Conservation (phyloP, 2,113 vertebrate species). For the Nerophis lumbriciformis region DNA sequence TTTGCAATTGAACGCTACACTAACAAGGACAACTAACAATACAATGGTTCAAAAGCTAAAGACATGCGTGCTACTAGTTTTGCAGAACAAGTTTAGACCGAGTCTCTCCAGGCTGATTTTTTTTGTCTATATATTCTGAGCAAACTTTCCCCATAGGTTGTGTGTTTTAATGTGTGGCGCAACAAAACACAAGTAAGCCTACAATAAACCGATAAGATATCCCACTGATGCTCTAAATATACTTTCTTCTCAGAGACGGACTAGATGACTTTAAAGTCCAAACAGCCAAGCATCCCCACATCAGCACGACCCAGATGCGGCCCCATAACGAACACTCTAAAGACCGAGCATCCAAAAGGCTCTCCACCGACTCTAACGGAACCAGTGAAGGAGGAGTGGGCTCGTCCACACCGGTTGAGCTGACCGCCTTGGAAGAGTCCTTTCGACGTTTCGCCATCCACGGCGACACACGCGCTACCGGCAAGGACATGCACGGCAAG, state of each 20-base stretch:
- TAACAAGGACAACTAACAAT: neutral
- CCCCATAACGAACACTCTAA: slow-evolving; percentile 65
- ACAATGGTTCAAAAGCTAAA: neutral
- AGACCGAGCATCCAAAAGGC: slow-evolving; percentile 67
- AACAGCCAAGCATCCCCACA: slow-evolving; percentile 66
- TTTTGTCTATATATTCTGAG: neutral
- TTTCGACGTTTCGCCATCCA: slow-evolving; percentile 90
- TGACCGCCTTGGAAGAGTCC: slow-evolving; percentile 87
- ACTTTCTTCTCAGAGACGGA: slow-evolving; percentile 52
- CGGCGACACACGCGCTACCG: slow-evolving; percentile 86
- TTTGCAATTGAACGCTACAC: neutral
- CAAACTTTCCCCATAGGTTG: neutral
- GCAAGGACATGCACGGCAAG: slow-evolving; percentile 93
- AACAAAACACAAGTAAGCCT: neutral
- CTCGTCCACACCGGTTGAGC: slow-evolving; percentile 70
- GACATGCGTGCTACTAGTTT: neutral
- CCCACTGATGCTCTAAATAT: neutral
- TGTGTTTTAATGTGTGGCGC: neutral
- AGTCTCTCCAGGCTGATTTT: slow-evolving; percentile 4
- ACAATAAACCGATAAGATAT: neutral
- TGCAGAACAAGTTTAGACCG: slow-evolving; percentile 6
- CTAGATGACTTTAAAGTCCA: slow-evolving; percentile 75
- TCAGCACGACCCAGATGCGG: slow-evolving; percentile 55
- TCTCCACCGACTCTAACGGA: slow-evolving; percentile 79
- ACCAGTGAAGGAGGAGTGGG: slow-evolving; percentile 74